A percentile compares a stretch with the other conserved stretches of the same genome.
phyloP scores from a whole-genome alignment of 1,140 invertebrate genomes.

The Cecropterus lyciades region DNA sequence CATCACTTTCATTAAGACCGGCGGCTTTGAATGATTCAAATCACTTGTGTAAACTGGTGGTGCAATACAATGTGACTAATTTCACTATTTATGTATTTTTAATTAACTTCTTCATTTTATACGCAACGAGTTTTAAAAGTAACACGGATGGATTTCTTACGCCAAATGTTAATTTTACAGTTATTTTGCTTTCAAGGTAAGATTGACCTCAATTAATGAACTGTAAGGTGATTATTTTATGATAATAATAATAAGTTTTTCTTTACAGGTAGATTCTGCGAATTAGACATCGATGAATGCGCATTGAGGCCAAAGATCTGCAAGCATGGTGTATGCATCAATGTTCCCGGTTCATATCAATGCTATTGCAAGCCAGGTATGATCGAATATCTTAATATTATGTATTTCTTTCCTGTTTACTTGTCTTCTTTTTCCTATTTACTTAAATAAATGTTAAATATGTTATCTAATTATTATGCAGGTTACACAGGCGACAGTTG shows the following conservation, averaged over 20 bases:
- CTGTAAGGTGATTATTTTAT: conserved; percentile 7
- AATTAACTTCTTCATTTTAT: conserved; percentile 35
- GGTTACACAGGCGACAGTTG: conserved; percentile 94
- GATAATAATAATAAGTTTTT: conserved; percentile 45
- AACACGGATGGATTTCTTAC: conserved; percentile 32
- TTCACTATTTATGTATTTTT: conserved; percentile 35
- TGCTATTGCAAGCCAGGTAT: conserved; percentile 92
- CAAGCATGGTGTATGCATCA: conserved; percentile 93
- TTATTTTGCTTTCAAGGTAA: conserved; percentile 40
- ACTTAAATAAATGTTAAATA: neutral
- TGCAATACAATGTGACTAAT: conserved; percentile 32
- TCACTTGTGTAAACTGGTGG: conserved; percentile 59
- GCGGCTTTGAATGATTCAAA: conserved; percentile 38
- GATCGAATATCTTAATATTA: neutral
- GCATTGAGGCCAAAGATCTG: conserved; percentile 87
- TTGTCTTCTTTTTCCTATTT: neutral
- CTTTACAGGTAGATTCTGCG: conserved; percentile 87
- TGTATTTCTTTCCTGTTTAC: too few species aligned
- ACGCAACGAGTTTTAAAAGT: conserved; percentile 18
- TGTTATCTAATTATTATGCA: conserved; percentile 36
- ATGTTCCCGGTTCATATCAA: conserved; percentile 90
- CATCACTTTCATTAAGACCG: conserved; percentile 16
- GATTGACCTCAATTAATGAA: conserved; percentile 16
- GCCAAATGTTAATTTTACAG: conserved; percentile 26
- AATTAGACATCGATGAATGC: conserved; percentile 93